Evolutionary conservation across 2,797 vertebrate species (phyloP).

Genomic region (Balearica regulorum): DNA sequence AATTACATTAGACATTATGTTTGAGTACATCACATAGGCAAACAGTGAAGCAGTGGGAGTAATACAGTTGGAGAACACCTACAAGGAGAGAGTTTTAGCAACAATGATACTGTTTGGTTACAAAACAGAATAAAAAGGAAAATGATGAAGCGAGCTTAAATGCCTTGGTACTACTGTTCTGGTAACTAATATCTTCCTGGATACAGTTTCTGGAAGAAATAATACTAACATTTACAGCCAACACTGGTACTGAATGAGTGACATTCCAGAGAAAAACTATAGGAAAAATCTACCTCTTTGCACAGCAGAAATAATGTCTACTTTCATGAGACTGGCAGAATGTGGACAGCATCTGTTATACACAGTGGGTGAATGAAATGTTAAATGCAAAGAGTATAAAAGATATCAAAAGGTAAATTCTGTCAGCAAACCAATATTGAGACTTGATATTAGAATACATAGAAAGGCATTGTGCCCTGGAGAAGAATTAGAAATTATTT

Average conservation of each 20-base stretch:
- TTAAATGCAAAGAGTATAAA: background rate
- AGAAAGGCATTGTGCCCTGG: background rate
- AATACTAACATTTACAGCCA: background rate
- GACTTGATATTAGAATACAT: background rate
- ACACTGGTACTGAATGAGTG: background rate
- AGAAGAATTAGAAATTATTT: background rate
- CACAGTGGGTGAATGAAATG: background rate
- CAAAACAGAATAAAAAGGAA: constrained; percentile 25
- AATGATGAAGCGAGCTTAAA: background rate
- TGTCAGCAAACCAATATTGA: background rate
- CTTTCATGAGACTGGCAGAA: background rate
- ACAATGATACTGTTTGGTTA: constrained; percentile 32
- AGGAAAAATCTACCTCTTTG: background rate
- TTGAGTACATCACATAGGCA: constrained; percentile 45
- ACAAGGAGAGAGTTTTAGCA: constrained; percentile 31
- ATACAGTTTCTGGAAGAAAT: background rate
- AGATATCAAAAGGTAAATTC: background rate
- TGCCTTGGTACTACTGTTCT: background rate
- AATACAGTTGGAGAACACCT: constrained; percentile 51
- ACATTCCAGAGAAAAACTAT: background rate
- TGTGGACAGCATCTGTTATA: background rate
- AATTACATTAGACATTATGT: constrained; percentile 46
- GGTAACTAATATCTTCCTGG: background rate
- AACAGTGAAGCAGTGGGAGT: constrained; percentile 45
- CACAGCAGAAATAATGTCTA: background rate